Conservation (phyloP, 1,140 invertebrate species). For the Steinernema feltiae region DNA sequence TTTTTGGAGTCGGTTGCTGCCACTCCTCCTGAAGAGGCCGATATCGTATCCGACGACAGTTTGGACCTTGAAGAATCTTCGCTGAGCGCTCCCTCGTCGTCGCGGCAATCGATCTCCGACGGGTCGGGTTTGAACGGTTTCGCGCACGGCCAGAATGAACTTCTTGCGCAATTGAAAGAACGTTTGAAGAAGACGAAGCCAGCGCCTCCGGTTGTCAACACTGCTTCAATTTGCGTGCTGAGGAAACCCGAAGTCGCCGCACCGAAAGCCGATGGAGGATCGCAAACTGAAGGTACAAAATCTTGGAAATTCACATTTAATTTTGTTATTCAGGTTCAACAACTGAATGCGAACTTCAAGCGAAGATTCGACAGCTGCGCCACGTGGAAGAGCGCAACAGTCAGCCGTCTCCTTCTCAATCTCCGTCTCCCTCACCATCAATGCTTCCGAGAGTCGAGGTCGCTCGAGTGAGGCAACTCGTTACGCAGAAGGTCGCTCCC, state of each 20-base stretch:
- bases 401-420: not conserved
- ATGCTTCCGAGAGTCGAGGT: conserved; percentile 27
- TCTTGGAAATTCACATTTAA: not conserved
- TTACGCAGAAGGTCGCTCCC: conserved; percentile 51
- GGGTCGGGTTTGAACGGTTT: not conserved
- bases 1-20: conserved; percentile 76
- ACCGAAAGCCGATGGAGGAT: conserved; percentile 24
- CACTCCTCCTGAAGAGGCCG: conserved; percentile 18
- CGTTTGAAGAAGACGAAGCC: conserved; percentile 5
- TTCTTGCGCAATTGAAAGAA: conserved; percentile 44
- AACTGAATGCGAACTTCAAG: conserved; percentile 43
- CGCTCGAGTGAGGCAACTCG: conserved; percentile 47
- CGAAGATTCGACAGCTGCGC: conserved; percentile 45
- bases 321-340: not conserved
- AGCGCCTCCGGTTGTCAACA: not conserved
- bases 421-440: not conserved
- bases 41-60: conserved; percentile 42
- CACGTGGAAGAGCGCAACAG: conserved; percentile 42
- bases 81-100: not conserved
- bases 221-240: not conserved
- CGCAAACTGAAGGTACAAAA: conserved; percentile 28
- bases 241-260: conserved; percentile 40
- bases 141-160: conserved; percentile 25
- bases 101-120: not conserved
- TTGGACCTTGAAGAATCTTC: conserved; percentile 29